Base-by-base conservation (phyloP, 1,140 invertebrate species). In the Metopolophium dirhodum region DNA sequence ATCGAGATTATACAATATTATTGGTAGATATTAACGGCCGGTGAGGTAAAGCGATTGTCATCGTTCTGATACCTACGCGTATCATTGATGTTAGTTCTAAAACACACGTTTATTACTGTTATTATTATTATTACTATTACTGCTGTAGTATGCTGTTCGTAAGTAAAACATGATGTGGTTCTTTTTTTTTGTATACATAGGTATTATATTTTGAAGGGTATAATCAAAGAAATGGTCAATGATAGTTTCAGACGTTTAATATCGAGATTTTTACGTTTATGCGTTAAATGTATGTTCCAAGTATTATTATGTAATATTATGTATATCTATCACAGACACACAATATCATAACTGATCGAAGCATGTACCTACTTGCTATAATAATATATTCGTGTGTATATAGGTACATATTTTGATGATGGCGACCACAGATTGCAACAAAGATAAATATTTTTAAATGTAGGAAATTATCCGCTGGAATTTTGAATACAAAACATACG, bases 211-310 rank as follows among this genome's bases (percentile, higher is more conserved):
- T 9, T 7, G 22, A 37, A n/a, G 68, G 61, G 90, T 91, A 91
- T 77, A 91, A 91, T 91, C 90, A 91, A 91, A 91, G 8, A n/a
- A 77, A 89, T 7, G 49, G 87, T 89, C 47, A 87, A 87, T 51
- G 47, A 18, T 87, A 49, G 45, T 87, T 87, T 87, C 85, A 20
- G 11, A 49, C 35, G 22, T 89, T 89, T 35, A 57, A 89, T 89
- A 22, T 22, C n/a, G 49, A 89, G 35, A 57, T 57, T 47, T 47
- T 20, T 49, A 54, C 8, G 49, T 51, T 54, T 54, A 54, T 11
- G 87, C 54, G 51, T 89, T 9, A 89, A 89, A 37, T 18, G n/a
- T 51, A 54, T 23, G 49, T 89, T 89, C 87, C 41, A 47, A 23
- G 87, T 54, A 23, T 85, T 41, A 35, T 35, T 1, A 23, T 30